Base-by-base conservation (phyloP, 2,113 vertebrate genomes). In the Siniperca chuatsi region DNA sequence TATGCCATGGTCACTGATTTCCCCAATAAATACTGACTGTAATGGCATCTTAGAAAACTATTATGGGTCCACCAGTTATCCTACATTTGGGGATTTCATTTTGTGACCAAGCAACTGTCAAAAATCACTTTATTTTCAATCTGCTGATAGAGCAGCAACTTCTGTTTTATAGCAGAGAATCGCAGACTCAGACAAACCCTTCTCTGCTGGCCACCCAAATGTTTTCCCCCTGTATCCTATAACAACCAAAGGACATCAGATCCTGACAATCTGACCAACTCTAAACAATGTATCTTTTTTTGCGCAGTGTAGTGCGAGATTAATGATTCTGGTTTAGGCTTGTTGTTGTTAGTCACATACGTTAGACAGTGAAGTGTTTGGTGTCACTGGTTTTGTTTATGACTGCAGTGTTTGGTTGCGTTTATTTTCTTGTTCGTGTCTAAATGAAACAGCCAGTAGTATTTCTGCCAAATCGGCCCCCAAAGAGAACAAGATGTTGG, bases 351-450 rank as follows among this genome's bases (percentile, higher is more conserved):
- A 78, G 52, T 80, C 74, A 20, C 67, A 58, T 80, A 82, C 16
- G 21, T 90, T 87, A 64, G 33, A 72, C 68, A 21, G 61, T n/a
- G 29, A 60, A 87, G 72, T 70, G 29, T 87, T 84, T 87, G 65
- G 67, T 85, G 75, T 87, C 60, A 13, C 29, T 57, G 57, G 57
- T 81, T 91, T 70, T 91, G 88, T 92, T 93, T 91, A 91, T 61
- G 55, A 74, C 44, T 21, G 6, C 20, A 12, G 72, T 84, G 73
- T 87, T 92, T 87, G 75, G 75, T 78, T 87, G 76, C 50, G 60
- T 92, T 92, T 90, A 88, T 92, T 86, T 87, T 78, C 76, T 64
- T 78, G 73, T 83, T 76, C 5, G 2, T 84, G 75, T 87, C 55
- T 21, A 78, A 75, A 81, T 76, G 71, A 82, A 87, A 75, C 67